A percentile compares a stretch with the other conserved stretches of the same genome.
phyloP scores from a whole-genome alignment of 2,797 vertebrate species.

The Arvicola amphibius region DNA sequence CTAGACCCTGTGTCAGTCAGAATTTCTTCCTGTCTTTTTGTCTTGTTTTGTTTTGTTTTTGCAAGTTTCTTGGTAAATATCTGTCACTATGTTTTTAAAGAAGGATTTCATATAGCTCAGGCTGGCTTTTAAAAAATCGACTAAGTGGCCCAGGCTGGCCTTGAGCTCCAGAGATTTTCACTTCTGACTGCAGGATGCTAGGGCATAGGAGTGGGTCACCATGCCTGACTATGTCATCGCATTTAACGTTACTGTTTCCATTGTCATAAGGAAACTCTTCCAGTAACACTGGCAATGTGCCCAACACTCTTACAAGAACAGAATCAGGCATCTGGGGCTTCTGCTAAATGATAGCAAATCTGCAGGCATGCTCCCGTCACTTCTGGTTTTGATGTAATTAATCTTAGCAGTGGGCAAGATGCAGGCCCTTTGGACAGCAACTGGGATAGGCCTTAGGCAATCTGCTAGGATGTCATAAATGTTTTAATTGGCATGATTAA shows the following conservation, averaged over 20 bases:
- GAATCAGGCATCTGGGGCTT: conserved; percentile 14
- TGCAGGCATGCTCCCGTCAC: not conserved
- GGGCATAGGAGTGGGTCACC: not conserved
- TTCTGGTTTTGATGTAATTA: not conserved
- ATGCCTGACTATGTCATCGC: not conserved
- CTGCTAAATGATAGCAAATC: not conserved
- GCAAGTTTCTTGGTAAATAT: not conserved
- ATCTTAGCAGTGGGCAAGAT: not conserved
- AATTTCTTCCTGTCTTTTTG: not conserved
- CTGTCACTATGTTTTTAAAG: not conserved
- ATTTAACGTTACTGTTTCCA: not conserved
- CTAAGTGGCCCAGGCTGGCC: not conserved
- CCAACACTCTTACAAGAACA: conserved; percentile 24
- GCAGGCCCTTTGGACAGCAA: not conserved
- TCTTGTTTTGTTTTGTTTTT: not conserved
- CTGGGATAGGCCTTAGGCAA: not conserved
- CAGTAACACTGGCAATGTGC: not conserved
- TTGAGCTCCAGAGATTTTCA: not conserved
- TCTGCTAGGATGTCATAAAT: not conserved
- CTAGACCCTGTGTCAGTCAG: not conserved
- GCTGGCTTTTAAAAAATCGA: not conserved
- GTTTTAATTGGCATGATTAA: conserved; percentile 2
- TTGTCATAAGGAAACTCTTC: conserved; percentile 46
- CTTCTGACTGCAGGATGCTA: not conserved
- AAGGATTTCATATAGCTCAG: not conserved